Percentiles rank a stretch among this genome's conserved stretches.
Conservation (phyloP, 2,888 invertebrate species). For the Torymus aiolomorphi region DNA sequence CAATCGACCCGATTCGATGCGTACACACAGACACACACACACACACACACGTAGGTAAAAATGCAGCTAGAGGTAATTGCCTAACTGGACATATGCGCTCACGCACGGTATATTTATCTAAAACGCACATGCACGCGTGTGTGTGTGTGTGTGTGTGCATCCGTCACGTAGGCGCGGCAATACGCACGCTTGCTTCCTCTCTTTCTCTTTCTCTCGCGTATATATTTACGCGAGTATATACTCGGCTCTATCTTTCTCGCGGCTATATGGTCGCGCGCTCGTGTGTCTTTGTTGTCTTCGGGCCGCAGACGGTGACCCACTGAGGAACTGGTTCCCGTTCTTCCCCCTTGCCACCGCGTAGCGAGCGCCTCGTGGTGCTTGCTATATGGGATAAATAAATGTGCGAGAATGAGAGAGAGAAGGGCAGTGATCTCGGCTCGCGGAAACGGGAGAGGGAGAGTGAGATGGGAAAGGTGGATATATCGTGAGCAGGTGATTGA, state of each 20-base stretch:
- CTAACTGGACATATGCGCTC: constrained; percentile 47
- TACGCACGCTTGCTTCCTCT: not conserved
- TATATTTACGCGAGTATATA: not conserved
- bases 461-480: constrained; percentile 20
- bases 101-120: constrained; percentile 16
- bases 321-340: constrained; percentile 72
- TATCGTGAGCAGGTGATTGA: constrained; percentile 22
- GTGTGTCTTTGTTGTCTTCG: constrained; percentile 18
- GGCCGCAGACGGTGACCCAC: constrained; percentile 72
- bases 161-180: not conserved
- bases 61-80: constrained; percentile 40
- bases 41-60: not conserved
- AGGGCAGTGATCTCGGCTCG: constrained; percentile 24
- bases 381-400: not conserved
- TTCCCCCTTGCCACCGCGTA: constrained; percentile 65
- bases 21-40: not conserved
- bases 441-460: constrained; percentile 21
- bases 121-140: too few species aligned
- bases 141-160: too few species aligned
- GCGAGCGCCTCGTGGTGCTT: too few species aligned
- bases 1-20: constrained; percentile 39
- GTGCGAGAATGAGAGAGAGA: constrained; percentile 14
- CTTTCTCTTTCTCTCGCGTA: not conserved
- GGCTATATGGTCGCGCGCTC: not conserved
- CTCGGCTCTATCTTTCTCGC: not conserved